Evolutionary conservation across 2,797 vertebrate genomes (phyloP).

Genomic region (Epinephelus malabaricus): DNA sequence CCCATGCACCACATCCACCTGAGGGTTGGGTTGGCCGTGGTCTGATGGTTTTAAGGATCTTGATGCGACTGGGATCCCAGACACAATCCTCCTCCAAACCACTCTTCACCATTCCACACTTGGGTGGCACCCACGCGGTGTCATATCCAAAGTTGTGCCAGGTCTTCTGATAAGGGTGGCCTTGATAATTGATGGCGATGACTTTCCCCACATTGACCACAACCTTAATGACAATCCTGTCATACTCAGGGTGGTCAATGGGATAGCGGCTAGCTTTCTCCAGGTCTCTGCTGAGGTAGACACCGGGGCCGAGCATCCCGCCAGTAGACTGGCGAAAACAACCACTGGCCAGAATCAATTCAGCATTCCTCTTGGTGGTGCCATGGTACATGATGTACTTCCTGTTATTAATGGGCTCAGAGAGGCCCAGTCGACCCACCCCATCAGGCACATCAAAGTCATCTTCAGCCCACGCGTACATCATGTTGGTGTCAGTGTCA

Average conservation of each 20-base stretch:
- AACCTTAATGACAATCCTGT: conserved; percentile 72
- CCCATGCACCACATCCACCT: rapidly evolving
- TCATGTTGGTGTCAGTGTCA: neutral
- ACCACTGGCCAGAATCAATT: rapidly evolving
- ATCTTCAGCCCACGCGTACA: conserved; percentile 55
- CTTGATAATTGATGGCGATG: conserved; percentile 48
- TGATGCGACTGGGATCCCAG: conserved; percentile 68
- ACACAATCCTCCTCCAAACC: conserved; percentile 78
- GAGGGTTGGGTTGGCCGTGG: rapidly evolving
- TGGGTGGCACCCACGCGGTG: conserved; percentile 81
- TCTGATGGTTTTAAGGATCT: rapidly evolving
- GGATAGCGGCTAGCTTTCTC: conserved; percentile 78
- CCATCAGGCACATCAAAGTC: neutral
- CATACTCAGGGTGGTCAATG: rapidly evolving
- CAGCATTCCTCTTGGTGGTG: conserved; percentile 15
- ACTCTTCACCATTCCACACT: conserved; percentile 64
- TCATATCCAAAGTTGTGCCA: conserved; percentile 59
- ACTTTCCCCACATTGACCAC: conserved; percentile 73
- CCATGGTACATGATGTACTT: conserved; percentile 81
- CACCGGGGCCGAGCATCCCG: conserved; percentile 76
- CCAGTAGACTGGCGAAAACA: conserved; percentile 47
- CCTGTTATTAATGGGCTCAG: rapidly evolving
- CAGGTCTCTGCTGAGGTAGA: conserved; percentile 84
- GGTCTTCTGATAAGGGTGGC: conserved; percentile 59
- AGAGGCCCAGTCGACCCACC: rapidly evolving